Percentiles rank a stretch among this genome's conserved stretches.
Conservation (phyloP, 1,140 invertebrate species). For the Idris sp. region DNA sequence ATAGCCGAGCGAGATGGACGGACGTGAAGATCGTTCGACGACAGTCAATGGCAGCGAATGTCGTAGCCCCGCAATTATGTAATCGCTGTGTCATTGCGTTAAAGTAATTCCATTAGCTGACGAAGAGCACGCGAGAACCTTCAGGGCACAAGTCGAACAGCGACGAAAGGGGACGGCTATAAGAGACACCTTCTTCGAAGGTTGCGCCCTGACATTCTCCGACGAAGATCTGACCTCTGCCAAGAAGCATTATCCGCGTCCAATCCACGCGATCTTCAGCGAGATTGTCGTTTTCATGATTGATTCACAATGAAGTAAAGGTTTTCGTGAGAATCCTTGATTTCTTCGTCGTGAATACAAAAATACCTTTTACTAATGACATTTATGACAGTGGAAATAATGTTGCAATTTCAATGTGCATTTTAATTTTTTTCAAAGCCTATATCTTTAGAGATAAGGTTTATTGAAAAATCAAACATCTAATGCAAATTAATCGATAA, state of each 20-base stretch:
- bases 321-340: constrained; percentile 43
- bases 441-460: no score
- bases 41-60: constrained; percentile 61
- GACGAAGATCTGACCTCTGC: constrained; percentile 29
- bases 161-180: background rate
- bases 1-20: constrained; percentile 33
- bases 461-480: no score
- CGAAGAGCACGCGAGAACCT: constrained; percentile 61
- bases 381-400: constrained; percentile 33
- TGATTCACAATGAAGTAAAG: constrained; percentile 38
- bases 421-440: no score
- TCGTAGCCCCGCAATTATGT: constrained; percentile 73
- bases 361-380: constrained; percentile 43
- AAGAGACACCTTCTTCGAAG: constrained; percentile 54
- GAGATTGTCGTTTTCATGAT: constrained; percentile 53
- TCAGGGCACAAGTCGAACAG: constrained; percentile 10
- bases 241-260: constrained; percentile 38
- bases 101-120: constrained; percentile 78
- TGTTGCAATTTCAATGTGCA: constrained; percentile 1
- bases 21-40: constrained; percentile 54
- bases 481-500: no score
- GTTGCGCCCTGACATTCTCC: constrained; percentile 59
- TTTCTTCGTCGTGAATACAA: constrained; percentile 21
- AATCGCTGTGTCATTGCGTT: constrained; percentile 77
- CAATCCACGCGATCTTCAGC: constrained; percentile 52